Base-by-base conservation (phyloP, 30 jellyfish, hydroid and myxozoan genomes). In the Turritopsis dohrnii region DNA sequence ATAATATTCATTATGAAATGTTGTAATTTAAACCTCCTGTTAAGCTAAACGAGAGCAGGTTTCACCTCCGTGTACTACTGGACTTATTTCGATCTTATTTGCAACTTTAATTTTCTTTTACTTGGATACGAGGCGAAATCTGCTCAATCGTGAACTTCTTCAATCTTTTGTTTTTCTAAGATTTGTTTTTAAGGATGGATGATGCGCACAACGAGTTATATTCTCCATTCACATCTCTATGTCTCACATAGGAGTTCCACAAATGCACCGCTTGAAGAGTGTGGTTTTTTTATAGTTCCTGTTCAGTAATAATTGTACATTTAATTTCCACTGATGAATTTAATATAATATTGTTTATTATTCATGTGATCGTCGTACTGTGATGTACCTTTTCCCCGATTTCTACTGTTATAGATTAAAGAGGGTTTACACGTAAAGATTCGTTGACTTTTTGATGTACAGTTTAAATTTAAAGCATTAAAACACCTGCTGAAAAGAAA, bases 1-100 rank as follows among this genome's bases (percentile, higher is more conserved):
- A 77, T n/a, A 53, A 52, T 29, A 30, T 77, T 25, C 66, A 77
- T 20, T 77, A 77, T 66, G 85, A 77, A 25, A 77, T 77, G 85
- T 53, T 77, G 85, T 77, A 29, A 77, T 9, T 69, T 69, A 13
- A 41, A 41, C 60, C 60, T 41, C 60, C 60, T 41, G 60, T 41
- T 13, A 41, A 41, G 13, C 60, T n/a, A 41, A 3, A 3, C 13
- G 60, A 41, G 13, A 41, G 5, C 13, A 41, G 13, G 5, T 41
- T 41, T 41, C 60, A 41, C n/a, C n/a, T n/a, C n/a, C n/a, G n/a
- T n/a, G n/a, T n/a, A n/a, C n/a, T n/a, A n/a, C n/a, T n/a, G n/a
- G n/a, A n/a, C n/a, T n/a, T n/a, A n/a, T n/a, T n/a, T n/a, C n/a
- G n/a, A n/a, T n/a, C n/a, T n/a, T n/a, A n/a, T n/a, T n/a, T n/a